Evolutionary conservation across 2,888 invertebrate genomes (phyloP).

Genomic region (Lacanobia oleracea): DNA sequence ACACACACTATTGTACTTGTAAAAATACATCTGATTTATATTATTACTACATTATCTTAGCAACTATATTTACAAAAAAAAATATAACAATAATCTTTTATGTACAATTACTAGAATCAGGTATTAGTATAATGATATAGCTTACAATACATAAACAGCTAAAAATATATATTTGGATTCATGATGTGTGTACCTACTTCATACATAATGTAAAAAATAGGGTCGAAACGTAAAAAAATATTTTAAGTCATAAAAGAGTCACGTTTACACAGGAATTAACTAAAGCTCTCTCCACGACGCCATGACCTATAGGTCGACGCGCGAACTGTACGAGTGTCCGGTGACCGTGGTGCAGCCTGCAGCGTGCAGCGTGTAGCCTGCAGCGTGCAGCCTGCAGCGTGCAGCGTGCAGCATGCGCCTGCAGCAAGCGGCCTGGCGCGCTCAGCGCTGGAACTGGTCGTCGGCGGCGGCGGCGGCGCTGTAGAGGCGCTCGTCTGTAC

Average conservation of each 20-base stretch:
- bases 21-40: slow-evolving; percentile 28
- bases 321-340: not conserved
- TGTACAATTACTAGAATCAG: slow-evolving; percentile 27
- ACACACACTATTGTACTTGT: slow-evolving; percentile 37
- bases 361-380: not conserved
- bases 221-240: slow-evolving; percentile 8
- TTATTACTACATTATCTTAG: slow-evolving; percentile 29
- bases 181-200: slow-evolving; percentile 20
- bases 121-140: slow-evolving; percentile 21
- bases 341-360: too few species aligned
- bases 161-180: slow-evolving; percentile 31
- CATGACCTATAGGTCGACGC: not conserved
- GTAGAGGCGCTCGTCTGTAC: slow-evolving; percentile 71
- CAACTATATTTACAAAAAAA: slow-evolving; percentile 42
- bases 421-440: too few species aligned
- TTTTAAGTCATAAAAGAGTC: not conserved
- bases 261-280: not conserved
- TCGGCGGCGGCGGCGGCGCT: slow-evolving; percentile 62
- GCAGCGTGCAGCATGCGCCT: not conserved
- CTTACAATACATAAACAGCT: slow-evolving; percentile 11
- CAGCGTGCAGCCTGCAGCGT: too few species aligned
- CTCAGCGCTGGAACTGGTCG: not conserved
- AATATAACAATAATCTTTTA: slow-evolving; percentile 14
- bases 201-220: slow-evolving; percentile 18
- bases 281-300: not conserved